Conservation (phyloP, 2,797 vertebrate species). For the Micrastur ruficollis region DNA sequence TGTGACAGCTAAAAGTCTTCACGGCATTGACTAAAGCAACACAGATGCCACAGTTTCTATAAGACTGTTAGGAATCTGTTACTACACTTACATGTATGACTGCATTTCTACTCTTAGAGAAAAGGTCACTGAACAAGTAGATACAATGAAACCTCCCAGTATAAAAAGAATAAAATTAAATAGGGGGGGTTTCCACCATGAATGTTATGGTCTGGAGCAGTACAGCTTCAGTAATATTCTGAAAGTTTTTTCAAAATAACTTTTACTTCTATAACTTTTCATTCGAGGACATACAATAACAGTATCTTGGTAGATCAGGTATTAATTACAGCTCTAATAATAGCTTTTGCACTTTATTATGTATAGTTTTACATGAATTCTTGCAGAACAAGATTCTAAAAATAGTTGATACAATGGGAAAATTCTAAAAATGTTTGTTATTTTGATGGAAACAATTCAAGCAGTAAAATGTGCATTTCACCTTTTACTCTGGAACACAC, state of each 20-base stretch:
- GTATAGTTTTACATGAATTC: background rate
- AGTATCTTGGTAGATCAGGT: background rate
- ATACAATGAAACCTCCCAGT: background rate
- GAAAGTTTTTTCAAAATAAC: background rate
- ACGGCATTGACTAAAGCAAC: background rate
- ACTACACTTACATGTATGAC: background rate
- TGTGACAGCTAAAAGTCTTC: background rate
- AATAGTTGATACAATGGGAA: background rate
- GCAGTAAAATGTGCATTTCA: background rate
- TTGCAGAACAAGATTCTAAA: background rate
- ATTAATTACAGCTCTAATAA: background rate
- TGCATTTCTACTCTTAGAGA: background rate
- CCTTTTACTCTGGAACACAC: background rate
- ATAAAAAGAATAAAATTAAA: background rate
- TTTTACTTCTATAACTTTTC: background rate
- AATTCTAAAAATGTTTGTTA: background rate
- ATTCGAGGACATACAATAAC: background rate
- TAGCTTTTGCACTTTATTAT: background rate
- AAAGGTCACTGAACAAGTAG: background rate
- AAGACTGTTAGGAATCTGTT: background rate
- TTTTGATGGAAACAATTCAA: background rate
- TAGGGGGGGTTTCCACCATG: background rate
- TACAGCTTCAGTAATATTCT: background rate
- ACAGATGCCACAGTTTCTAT: background rate
- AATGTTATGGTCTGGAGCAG: background rate